Evolutionary conservation across 2,888 invertebrate species (phyloP).

Genomic region (Timema podura): DNA sequence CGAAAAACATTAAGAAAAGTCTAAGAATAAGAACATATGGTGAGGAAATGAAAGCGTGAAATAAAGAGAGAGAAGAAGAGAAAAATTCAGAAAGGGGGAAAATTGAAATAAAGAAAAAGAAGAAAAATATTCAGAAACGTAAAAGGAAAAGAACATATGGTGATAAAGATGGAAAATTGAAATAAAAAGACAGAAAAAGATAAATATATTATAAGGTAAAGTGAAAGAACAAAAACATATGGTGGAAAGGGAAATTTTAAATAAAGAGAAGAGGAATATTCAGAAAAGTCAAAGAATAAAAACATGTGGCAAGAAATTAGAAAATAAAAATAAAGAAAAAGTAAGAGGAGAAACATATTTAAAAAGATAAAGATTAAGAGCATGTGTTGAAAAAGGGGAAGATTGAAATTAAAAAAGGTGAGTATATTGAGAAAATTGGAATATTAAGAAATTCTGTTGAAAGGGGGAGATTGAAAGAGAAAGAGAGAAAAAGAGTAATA

Average conservation of each 20-base stretch:
- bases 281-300: not conserved
- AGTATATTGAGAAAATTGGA: no score
- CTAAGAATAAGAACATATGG: constrained; percentile 9
- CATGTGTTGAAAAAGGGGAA: no score
- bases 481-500: no score
- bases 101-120: not conserved
- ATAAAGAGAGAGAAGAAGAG: not conserved
- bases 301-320: not conserved
- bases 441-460: no score
- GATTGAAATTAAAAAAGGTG: no score
- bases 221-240: not conserved
- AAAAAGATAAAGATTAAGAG: no score
- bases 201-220: not conserved
- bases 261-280: not conserved
- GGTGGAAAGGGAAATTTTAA: not conserved
- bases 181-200: not conserved
- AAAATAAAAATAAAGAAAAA: not conserved
- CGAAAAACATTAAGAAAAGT: not conserved
- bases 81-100: not conserved
- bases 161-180: constrained; percentile 18
- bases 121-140: not conserved
- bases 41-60: constrained; percentile 16
- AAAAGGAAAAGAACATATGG: constrained; percentile 14
- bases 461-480: no score
- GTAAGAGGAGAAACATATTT: not conserved